Percentiles rank a stretch among this genome's conserved stretches.
Evolutionary conservation across 2,888 invertebrate genomes (phyloP).

Genomic region (Pterostichus niger): DNA sequence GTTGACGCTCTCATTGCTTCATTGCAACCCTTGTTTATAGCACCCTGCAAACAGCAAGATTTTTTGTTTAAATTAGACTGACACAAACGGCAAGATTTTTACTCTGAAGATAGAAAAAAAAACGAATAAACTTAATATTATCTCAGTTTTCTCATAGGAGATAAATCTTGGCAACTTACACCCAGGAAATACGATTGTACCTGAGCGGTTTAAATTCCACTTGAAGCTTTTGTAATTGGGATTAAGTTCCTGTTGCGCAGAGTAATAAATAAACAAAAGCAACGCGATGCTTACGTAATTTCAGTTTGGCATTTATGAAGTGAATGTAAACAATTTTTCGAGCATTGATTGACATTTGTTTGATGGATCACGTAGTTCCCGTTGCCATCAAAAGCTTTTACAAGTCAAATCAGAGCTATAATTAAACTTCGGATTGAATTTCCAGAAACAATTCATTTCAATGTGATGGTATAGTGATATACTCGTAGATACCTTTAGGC

Average conservation of each 20-base stretch:
- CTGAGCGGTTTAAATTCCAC: no score
- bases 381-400: constrained; percentile 15
- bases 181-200: no score
- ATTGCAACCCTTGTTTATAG: not conserved
- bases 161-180: no score
- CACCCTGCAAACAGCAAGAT: not conserved
- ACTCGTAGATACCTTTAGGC: no score
- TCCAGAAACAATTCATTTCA: constrained; percentile 7
- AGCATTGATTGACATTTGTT: constrained; percentile 24
- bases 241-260: no score
- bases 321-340: constrained; percentile 1
- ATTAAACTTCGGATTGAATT: constrained; percentile 24
- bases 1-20: no score
- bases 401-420: constrained; percentile 29
- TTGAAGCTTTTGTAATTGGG: no score
- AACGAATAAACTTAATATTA: no score
- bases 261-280: no score
- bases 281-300: no score
- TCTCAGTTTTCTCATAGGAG: no score
- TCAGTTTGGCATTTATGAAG: not conserved
- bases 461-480: not conserved
- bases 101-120: no score
- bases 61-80: constrained; percentile 19
- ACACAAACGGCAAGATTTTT: not conserved
- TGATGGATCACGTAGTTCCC: constrained; percentile 9